Conservation (phyloP, 2,888 invertebrate genomes). For the Formica aserva region DNA sequence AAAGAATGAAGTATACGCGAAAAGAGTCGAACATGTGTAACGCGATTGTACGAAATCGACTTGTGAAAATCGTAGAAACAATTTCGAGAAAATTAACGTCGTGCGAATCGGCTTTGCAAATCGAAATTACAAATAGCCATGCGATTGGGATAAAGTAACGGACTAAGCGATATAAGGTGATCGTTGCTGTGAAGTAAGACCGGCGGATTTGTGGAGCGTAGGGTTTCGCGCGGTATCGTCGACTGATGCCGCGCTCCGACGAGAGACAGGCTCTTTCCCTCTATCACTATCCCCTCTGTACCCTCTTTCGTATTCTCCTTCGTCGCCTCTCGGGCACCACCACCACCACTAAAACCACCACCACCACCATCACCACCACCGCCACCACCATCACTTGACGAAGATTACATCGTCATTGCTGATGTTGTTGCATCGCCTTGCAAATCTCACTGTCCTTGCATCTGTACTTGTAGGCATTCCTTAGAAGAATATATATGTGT, state of each 20-base stretch:
- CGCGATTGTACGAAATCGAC: not conserved
- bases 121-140: not conserved
- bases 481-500: not conserved
- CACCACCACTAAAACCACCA: constrained; percentile 6
- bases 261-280: constrained; percentile 64
- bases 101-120: not conserved
- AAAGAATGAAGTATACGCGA: not conserved
- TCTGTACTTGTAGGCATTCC: constrained; percentile 16
- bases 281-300: constrained; percentile 49
- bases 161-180: constrained; percentile 20
- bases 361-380: constrained; percentile 35
- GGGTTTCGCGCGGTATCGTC: constrained; percentile 75
- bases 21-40: not conserved
- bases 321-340: constrained; percentile 44
- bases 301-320: constrained; percentile 54
- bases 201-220: constrained; percentile 66
- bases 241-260: constrained; percentile 75
- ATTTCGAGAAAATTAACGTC: not conserved
- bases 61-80: not conserved
- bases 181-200: constrained; percentile 25
- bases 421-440: constrained; percentile 49
- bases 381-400: constrained; percentile 50
- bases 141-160: constrained; percentile 8
- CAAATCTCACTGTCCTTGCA: constrained; percentile 16
- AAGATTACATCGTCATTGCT: constrained; percentile 13